Percentiles rank a stretch among this genome's conserved stretches.
These are phyloP conservation scores for Hippotragus niger DNA, from an alignment of 2,113 vertebrate species.

Conservation along the genomic window DNA sequence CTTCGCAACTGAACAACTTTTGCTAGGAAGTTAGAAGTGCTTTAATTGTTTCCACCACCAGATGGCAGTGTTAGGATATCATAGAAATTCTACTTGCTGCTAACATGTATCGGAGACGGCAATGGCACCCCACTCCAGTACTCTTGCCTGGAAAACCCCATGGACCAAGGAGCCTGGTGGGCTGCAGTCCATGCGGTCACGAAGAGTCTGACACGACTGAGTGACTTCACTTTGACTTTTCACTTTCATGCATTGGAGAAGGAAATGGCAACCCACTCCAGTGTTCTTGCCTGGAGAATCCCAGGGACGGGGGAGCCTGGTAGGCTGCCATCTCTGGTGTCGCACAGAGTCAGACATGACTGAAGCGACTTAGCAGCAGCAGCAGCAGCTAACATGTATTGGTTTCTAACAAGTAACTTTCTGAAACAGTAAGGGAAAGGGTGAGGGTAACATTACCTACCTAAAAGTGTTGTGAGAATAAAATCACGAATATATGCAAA, in stretches of 20 bases:
- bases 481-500: background rate
- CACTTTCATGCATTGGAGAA: too few species aligned
- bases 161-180: too few species aligned
- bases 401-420: background rate
- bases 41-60: slow-evolving; percentile 28
- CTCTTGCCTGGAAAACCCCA: too few species aligned
- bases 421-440: background rate
- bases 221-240: too few species aligned
- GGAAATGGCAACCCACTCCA: too few species aligned
- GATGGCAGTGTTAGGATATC: slow-evolving; percentile 28
- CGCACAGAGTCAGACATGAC: accelerated
- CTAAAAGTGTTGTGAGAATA: background rate
- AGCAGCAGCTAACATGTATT: background rate
- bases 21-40: background rate
- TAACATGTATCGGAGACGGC: background rate
- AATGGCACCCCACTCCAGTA: too few species aligned
- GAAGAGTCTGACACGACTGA: too few species aligned
- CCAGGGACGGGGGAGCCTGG: accelerated
- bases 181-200: too few species aligned
- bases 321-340: too few species aligned
- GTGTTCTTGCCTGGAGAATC: too few species aligned
- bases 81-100: background rate
- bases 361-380: too few species aligned
- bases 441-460: background rate
- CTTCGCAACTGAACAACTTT: background rate